phyloP scores from a whole-genome alignment of 2,113 vertebrate genomes.

The Rhinoderma darwinii region DNA sequence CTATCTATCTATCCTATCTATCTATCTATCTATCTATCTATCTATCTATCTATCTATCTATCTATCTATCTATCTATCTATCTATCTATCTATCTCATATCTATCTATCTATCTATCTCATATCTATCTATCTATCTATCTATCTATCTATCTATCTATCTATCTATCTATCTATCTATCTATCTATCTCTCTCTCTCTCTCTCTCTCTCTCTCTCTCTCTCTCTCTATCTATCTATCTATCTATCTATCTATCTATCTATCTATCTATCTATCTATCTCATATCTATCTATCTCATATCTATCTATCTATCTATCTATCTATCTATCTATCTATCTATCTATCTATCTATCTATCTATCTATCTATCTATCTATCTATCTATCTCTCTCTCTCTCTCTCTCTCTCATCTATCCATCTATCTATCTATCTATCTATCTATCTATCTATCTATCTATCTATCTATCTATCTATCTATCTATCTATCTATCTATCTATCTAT shows the following conservation, averaged over 20 bases:
- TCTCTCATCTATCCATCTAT: neutral
- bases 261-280: neutral
- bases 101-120: neutral
- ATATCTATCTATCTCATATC: neutral
- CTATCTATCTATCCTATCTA: neutral
- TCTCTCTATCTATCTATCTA: neutral
- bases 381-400: neutral
- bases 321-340: neutral
- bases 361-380: neutral
- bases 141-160: neutral
- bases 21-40: neutral
- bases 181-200: neutral
- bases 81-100: neutral
- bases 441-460: neutral
- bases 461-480: neutral
- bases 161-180: neutral
- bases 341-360: neutral
- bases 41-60: neutral
- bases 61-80: too few species aligned
- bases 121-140: neutral
- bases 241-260: neutral
- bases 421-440: neutral
- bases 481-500: neutral
- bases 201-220: neutral
- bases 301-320: neutral